These are phyloP conservation scores for Drosophila sucinea DNA, from an alignment of 1,140 invertebrate species.

Conservation along the genomic window DNA sequence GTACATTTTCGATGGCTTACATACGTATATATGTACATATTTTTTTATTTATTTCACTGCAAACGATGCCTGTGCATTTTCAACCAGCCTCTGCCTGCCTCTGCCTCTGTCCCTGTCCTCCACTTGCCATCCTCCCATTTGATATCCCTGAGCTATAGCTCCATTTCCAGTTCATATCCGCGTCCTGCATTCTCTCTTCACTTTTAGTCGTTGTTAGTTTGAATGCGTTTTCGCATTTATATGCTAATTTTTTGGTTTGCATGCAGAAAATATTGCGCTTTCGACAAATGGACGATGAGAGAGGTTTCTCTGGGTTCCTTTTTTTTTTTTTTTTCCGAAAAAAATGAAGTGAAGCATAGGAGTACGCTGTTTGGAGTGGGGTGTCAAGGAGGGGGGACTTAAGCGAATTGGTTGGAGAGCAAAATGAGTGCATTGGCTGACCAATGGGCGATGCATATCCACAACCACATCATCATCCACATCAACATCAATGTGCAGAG, in stretches of 20 bases:
- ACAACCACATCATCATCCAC: neutral
- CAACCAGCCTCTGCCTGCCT: constrained; percentile 28
- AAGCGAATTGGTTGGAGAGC: constrained; percentile 24
- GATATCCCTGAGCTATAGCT: constrained; percentile 38
- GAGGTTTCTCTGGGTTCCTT: constrained; percentile 14
- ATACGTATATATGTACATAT: constrained; percentile 50
- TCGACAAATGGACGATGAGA: constrained; percentile 59
- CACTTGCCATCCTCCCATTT: neutral
- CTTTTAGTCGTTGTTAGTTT: constrained; percentile 68
- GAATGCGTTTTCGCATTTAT: constrained; percentile 82
- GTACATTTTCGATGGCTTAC: constrained; percentile 75
- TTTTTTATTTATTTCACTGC: constrained; percentile 79
- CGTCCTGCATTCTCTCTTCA: constrained; percentile 50
- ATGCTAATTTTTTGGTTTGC: constrained; percentile 81
- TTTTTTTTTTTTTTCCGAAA: neutral
- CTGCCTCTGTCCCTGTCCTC: constrained; percentile 10
- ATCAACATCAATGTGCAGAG: constrained; percentile 3
- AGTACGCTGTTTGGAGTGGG: neutral
- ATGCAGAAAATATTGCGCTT: constrained; percentile 74
- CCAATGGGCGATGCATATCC: constrained; percentile 17
- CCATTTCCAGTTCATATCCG: constrained; percentile 51
- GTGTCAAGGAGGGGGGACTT: neutral
- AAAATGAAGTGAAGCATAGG: constrained; percentile 2
- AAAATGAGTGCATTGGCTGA: constrained; percentile 36
- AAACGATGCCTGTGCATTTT: constrained; percentile 52